Base-by-base conservation (phyloP, 2,113 vertebrate genomes). In the Ctenomys sociabilis region DNA sequence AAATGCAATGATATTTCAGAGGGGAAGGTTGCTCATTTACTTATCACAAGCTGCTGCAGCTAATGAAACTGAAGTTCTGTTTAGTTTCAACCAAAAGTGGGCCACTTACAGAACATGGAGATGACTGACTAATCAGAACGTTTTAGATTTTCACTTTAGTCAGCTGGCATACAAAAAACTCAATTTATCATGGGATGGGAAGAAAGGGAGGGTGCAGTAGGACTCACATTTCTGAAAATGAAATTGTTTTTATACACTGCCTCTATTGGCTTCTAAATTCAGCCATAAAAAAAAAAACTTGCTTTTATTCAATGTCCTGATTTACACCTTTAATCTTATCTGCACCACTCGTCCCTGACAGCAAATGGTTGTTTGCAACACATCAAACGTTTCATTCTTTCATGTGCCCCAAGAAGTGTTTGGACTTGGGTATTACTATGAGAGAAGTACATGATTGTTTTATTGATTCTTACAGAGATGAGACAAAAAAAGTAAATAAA, bases 221-320 rank as follows among this genome's bases (percentile, higher is more conserved):
- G 83, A 96, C 9, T 93, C 61, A 37, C 45, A 80, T 86, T 95
- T 94, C 83, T 84, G 78, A 96, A 96, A 95, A 80, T 32, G 32
- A 90, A 96, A 92, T 87, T 95, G 57, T 89, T 91, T 95, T 84
- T 72, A 63, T 28, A 80, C 21, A 63, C 30, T 59, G 35, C 57
- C 90, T 92, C 30, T 64, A 9, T 43, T 91, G 85, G 73, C 70
- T 90, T 28, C 83, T 89, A 92, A 63, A 85, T 90, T 81, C 70
- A 94, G 54, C 66, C 30, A 64, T 92, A 92, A 82, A 83, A 82
- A 93, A 93, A 85, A 57, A 22, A 64, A 77, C 8, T 90, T 92
- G 8, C 13, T 35, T 95, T 64, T 64, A 45, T 54, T 96, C 49
- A 64, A 30, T 84, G 64, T 22, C 72, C 40, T 91, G 40, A 91